phyloP scores from a whole-genome alignment of 2,888 invertebrate species.

The Lasioglossum pauxillum region DNA sequence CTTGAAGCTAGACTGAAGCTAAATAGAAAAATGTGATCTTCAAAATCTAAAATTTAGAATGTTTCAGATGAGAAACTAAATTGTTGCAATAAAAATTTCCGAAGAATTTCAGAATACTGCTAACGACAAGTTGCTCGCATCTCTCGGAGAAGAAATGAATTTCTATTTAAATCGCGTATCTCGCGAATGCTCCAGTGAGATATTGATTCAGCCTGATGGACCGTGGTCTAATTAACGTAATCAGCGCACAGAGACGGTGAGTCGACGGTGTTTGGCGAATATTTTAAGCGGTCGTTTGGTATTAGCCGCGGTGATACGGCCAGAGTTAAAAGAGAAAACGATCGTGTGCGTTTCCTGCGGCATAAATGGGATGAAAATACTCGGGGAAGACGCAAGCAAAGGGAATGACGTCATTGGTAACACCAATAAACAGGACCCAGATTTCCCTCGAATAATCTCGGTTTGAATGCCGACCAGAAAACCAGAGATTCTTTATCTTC shows the following conservation, averaged over 20 bases:
- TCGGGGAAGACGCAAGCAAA: constrained; percentile 62
- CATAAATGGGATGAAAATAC: constrained; percentile 73
- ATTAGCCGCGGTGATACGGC: constrained; percentile 26
- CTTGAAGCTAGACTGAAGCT: neutral
- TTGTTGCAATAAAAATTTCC: neutral
- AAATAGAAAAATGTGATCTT: neutral
- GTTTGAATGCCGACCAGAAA: constrained; percentile 44
- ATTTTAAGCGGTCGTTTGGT: constrained; percentile 10
- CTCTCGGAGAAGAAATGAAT: neutral
- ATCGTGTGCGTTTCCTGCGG: constrained; percentile 37
- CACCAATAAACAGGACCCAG: constrained; percentile 74
- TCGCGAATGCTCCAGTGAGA: neutral
- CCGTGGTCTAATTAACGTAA: neutral
- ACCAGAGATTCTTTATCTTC: constrained; percentile 48
- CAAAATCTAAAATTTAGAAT: neutral
- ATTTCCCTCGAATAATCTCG: constrained; percentile 66
- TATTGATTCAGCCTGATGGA: neutral
- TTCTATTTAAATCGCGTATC: neutral
- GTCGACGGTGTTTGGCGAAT: neutral
- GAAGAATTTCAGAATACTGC: neutral
- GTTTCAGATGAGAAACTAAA: neutral
- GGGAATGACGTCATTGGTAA: constrained; percentile 72
- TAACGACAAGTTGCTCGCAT: neutral
- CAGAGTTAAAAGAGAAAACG: constrained; percentile 20
- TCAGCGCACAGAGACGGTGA: neutral